Evolutionary conservation across 2,797 vertebrate species (phyloP), one percentile per base, ranked within the genome.

Genomic region (Pseudochaenichthys georgianus): DNA sequence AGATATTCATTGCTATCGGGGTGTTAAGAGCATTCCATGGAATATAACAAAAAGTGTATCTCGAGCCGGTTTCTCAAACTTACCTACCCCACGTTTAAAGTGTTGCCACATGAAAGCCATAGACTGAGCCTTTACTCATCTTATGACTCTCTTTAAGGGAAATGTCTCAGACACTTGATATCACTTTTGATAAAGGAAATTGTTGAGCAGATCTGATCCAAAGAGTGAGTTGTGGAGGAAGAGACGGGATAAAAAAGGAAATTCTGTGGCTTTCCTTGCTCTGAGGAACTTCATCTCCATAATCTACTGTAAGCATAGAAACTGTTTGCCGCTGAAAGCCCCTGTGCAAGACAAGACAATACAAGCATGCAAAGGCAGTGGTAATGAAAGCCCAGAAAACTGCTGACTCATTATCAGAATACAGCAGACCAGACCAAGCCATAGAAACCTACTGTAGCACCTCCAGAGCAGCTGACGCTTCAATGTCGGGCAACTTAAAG

Each of bases 361-460:
- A 78, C 84, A 78, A 77, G 87, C 70, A 80, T n/a, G 67, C 63
- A 80, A 70, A 86, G 62, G 57, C 70, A 47, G 70, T 1, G 43
- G 64, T 71, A 83, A 69, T 65, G 69, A 84, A 89, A 79, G 12
- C 23, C 13, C 34, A 19, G 17, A 69, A 73, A 13, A 57, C 62
- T 70, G 77, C 87, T 90, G 90, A 93, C 65, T 91, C 88, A 88
- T 70, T 43, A 72, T 76, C 43, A 73, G 48, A 81, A 53, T 9
- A 42, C 47, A 11, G 52, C 69, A 84, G 53, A 54, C 47, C 0
- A 60, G 23, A 43, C 15, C 5, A 7, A 47, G 8, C 2, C 55
- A 60, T 34, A 68, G n/a, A 76, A 74, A 69, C 21, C 15, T 38
- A 38, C 34, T 38, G 34, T 13, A 61, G 50, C 43, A 34, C 15